Evolutionary conservation across 2,888 invertebrate genomes (phyloP).

Genomic region (Odiellus spinosus): DNA sequence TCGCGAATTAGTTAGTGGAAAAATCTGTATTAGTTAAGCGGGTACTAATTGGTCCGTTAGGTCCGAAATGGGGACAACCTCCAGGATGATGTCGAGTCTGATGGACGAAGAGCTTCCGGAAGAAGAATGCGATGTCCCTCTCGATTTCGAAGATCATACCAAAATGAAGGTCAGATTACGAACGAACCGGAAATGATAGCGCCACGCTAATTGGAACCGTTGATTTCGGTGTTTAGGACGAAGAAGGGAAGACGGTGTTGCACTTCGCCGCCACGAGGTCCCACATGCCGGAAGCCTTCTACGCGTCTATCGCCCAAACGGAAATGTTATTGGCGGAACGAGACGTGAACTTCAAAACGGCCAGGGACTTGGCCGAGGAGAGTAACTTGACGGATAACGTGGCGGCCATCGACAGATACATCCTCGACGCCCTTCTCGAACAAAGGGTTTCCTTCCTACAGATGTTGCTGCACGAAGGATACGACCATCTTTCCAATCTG

Average conservation of each 20-base stretch:
- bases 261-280: conserved; percentile 72
- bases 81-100: background rate
- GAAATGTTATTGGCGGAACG: conserved; percentile 62
- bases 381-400: conserved; percentile 63
- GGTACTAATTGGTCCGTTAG: too few species aligned
- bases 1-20: too few species aligned
- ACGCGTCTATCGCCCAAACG: conserved; percentile 61
- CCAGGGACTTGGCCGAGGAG: conserved; percentile 66
- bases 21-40: too few species aligned
- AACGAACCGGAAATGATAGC: background rate
- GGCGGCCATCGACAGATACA: conserved; percentile 60
- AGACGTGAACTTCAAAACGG: conserved; percentile 72
- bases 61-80: too few species aligned
- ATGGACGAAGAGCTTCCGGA: conserved; percentile 20
- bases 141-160: conserved; percentile 15
- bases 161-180: conserved; percentile 14
- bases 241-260: conserved; percentile 73
- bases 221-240: too few species aligned
- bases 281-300: conserved; percentile 61
- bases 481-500: conserved; percentile 68
- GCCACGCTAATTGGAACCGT: too few species aligned
- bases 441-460: conserved; percentile 23
- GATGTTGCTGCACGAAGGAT: conserved; percentile 59
- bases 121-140: conserved; percentile 10
- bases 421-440: conserved; percentile 38